These are phyloP conservation scores for Galerucella pusilla DNA, from an alignment of 2,888 invertebrate genomes.

Conservation along the genomic window DNA sequence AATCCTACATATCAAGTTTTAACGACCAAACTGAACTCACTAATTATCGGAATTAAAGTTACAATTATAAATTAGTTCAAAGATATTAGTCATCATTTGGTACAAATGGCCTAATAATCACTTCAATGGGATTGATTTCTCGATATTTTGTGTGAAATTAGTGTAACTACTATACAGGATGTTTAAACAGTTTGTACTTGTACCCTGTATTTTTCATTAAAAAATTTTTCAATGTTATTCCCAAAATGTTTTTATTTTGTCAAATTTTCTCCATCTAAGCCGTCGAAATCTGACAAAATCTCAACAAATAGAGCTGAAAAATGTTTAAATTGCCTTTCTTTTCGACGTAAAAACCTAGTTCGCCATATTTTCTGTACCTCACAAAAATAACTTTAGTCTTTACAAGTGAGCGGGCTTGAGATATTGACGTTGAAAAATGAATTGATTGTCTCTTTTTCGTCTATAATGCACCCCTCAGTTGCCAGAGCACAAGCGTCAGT, in stretches of 20 bases:
- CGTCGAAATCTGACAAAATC: background rate
- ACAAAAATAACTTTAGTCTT: slow-evolving; percentile 3
- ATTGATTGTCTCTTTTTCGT: slow-evolving; percentile 16
- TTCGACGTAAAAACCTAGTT: background rate
- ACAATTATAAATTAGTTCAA: no score
- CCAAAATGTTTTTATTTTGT: background rate
- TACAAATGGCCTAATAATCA: no score
- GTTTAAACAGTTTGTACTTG: no score
- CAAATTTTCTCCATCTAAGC: background rate
- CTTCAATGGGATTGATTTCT: no score
- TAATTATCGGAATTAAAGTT: no score
- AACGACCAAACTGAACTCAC: no score
- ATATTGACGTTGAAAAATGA: slow-evolving; percentile 15
- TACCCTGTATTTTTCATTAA: background rate
- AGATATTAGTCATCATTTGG: no score
- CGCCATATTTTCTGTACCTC: background rate
- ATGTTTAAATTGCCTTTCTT: background rate
- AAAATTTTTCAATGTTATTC: background rate
- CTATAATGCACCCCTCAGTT: slow-evolving; percentile 9
- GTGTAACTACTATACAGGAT: no score
- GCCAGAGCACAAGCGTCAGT: slow-evolving; percentile 12
- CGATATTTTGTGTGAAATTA: no score
- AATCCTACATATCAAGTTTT: no score
- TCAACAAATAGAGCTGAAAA: background rate
- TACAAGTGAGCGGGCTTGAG: slow-evolving; percentile 9